Base-by-base conservation (phyloP, 2,888 invertebrate species). In the Epistrophella euchroma region DNA sequence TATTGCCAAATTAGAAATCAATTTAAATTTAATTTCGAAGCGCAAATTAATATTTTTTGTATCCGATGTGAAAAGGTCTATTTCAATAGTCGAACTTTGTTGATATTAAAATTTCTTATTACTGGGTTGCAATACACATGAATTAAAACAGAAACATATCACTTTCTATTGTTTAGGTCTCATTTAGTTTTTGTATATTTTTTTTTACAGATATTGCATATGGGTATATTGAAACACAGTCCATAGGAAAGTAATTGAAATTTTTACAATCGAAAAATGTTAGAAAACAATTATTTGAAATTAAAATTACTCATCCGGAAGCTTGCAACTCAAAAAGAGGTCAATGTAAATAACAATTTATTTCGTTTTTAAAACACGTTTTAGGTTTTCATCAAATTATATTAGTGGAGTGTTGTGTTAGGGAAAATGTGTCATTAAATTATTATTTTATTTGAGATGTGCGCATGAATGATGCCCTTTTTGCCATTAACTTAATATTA, bases 401-500 rank as follows among this genome's bases (percentile, higher is more conserved):
- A 55, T 2, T 9, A 5, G 5, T 13, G 3, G 11, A 35, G 56
- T 19, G 13, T 37, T 19, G 19, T 22, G 1, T 19, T 13, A 60
- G 19, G 7, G 3, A n/a, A 9, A 22, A 58, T 22, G 4, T 15
- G 15, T 22, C 40, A 60, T 40, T 60, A 22, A 7, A 58, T 35
- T 35, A 22, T 60, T 40, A 60, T 60, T 60, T 60, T 22, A 62
- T 62, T 62, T 25, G n/a, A 28, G 11, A 40, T 40, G 25, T 62
- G 22, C 9, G 60, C 40, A 62, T 62, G 40, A 62, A 60, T 40
- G 19, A 32, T 25, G 25, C 1, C 28, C 62, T 17, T 43, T 62
- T 62, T 19, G 62, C 28, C 43, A 62, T 43, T 43, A 62, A 22
- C 62, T 62, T 62, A 62, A 62, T 62, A 43, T 62, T 62, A 43